Evolutionary conservation across 2,797 vertebrate genomes (phyloP), one percentile per base, ranked within the genome.

Genomic region (Gobio occitaniae): DNA sequence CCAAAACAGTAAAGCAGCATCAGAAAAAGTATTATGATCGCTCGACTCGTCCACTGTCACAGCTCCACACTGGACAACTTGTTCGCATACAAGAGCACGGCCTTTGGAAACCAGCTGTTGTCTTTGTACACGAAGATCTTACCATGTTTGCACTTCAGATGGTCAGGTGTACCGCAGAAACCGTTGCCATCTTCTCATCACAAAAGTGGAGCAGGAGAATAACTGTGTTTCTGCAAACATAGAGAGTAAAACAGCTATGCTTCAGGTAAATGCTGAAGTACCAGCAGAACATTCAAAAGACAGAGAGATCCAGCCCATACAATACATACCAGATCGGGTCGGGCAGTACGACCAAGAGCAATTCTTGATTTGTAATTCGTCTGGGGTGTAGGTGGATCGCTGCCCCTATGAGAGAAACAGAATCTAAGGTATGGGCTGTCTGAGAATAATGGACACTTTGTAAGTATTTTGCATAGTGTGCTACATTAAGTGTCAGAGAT

Each of bases 21-120:
- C 71, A 74, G 47, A 74, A 74, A 74, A 74, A 29, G 47, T 52
- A 32, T 32, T 74, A 50, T 10, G 25, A 74, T 74, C 25, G 19
- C 2, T 70, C 68, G 9, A 11, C 68, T 41, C 38, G 1, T 9
- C 71, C 47, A 32, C 2, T 72, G 1, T 74, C n/a, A 32, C 71
- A 52, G 47, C 71, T 74, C 2, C 25, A 32, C 47, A 74, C 71
- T 4, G 13, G 71, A 74, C 47, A 74, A 17, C 13, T 3, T 29
- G 3, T 71, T 71, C 11, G 12, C n/a, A 72, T 72, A 15, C 70
- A 72, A 15, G 70, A 72, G 12, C 21, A 48, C 1, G 6, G 36
- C 6, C 36, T 69, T 19, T 69, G 36, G 16, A 69, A 17, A 3
- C 70, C 44, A 5, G 19, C 70, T 72, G 5, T 72, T 72, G 44